Evolutionary conservation across 2,113 vertebrate genomes (phyloP).

Genomic region (Pagrus major): DNA sequence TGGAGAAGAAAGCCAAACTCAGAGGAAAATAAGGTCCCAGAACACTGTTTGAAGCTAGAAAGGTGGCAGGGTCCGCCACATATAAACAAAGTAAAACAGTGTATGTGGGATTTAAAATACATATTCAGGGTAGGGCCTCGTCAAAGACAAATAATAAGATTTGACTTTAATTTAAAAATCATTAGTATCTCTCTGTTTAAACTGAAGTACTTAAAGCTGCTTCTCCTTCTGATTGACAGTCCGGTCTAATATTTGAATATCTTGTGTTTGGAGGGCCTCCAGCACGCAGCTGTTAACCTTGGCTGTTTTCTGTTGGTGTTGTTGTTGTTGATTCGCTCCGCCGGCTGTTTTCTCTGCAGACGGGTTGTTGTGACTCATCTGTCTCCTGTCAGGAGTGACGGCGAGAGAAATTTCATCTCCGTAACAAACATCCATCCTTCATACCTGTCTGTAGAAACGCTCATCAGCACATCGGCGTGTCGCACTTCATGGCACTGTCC

Average conservation of each 20-base stretch:
- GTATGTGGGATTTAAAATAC: not conserved
- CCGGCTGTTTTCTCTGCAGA: constrained; percentile 34
- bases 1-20: too few species aligned
- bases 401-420: constrained; percentile 47
- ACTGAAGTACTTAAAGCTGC: not conserved
- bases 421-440: constrained; percentile 51
- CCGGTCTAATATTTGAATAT: not conserved
- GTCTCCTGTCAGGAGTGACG: constrained; percentile 58
- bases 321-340: constrained; percentile 28
- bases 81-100: too few species aligned
- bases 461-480: constrained; percentile 47
- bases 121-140: too few species aligned
- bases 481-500: not conserved
- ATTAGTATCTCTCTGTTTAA: too few species aligned
- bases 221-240: not conserved
- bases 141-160: too few species aligned
- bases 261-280: constrained; percentile 2
- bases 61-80: too few species aligned
- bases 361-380: constrained; percentile 43
- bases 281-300: constrained; percentile 27
- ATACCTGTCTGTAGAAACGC: constrained; percentile 50
- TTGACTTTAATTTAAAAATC: too few species aligned
- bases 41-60: too few species aligned
- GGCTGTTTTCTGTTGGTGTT: constrained; percentile 22
- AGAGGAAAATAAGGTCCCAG: too few species aligned